phyloP scores from a whole-genome alignment of 2,797 vertebrate genomes.

The Phrynocephalus forsythii region DNA sequence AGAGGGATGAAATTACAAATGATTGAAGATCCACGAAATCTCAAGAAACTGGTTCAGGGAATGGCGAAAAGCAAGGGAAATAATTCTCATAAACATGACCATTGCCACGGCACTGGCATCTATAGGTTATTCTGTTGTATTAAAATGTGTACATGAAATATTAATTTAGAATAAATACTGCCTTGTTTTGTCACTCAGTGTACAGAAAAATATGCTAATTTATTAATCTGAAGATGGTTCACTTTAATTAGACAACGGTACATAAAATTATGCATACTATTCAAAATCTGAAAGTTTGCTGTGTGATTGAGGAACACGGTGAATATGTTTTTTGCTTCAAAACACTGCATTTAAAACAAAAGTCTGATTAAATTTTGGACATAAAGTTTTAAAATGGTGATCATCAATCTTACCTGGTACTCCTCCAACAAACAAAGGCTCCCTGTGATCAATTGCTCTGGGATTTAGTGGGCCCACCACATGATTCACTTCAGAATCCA shows the following conservation, averaged over 20 bases:
- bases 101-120: slow-evolving; percentile 54
- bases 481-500: slow-evolving; percentile 92
- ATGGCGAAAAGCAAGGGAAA: slow-evolving; percentile 48
- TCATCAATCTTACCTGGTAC: slow-evolving; percentile 84
- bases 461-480: slow-evolving; percentile 86
- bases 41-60: slow-evolving; percentile 52
- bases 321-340: background rate
- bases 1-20: slow-evolving; percentile 50
- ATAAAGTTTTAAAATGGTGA: slow-evolving; percentile 11
- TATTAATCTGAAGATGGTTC: too few species aligned
- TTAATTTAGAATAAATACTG: slow-evolving; percentile 15
- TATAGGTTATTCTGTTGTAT: slow-evolving; percentile 63
- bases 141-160: slow-evolving; percentile 37
- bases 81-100: slow-evolving; percentile 56
- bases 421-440: slow-evolving; percentile 91
- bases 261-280: background rate
- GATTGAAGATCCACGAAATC: slow-evolving; percentile 53
- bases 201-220: slow-evolving; percentile 33
- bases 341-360: background rate
- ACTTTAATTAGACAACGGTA: too few species aligned
- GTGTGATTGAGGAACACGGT: background rate
- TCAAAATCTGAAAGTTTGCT: slow-evolving; percentile 18
- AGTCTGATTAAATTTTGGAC: background rate
- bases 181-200: slow-evolving; percentile 38
- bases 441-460: slow-evolving; percentile 75